Percentiles rank a stretch among this genome's conserved stretches.
These are phyloP conservation scores for Halocynthia aurantium DNA, from an alignment of 23 tunicate species.

Conservation along the genomic window DNA sequence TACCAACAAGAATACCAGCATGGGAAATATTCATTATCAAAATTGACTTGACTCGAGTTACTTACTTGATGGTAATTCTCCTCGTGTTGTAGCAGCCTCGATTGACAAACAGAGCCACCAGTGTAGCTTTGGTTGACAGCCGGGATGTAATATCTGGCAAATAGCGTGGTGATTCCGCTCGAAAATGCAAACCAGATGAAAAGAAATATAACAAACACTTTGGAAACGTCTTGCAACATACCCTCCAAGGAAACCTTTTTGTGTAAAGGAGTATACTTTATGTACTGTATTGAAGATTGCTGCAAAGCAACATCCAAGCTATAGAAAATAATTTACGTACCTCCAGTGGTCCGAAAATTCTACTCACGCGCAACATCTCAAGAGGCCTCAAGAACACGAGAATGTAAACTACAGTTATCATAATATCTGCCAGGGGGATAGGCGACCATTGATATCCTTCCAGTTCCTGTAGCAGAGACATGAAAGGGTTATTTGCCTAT, in stretches of 20 bases:
- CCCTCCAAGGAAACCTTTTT: constrained; percentile 19
- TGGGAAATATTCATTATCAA: too few species aligned
- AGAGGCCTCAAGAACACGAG: constrained; percentile 19
- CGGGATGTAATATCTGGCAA: neutral
- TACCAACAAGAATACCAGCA: too few species aligned
- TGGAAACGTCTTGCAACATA: constrained; percentile 21
- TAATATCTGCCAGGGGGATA: constrained; percentile 16
- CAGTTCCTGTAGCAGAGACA: too few species aligned
- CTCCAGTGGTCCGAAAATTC: constrained; percentile 25
- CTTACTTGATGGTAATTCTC: too few species aligned
- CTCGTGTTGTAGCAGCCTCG: too few species aligned
- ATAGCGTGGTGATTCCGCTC: constrained; percentile 23
- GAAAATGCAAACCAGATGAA: constrained; percentile 28
- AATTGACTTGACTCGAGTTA: too few species aligned
- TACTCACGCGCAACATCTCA: constrained; percentile 17
- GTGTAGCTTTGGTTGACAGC: too few species aligned
- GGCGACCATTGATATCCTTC: constrained; percentile 4
- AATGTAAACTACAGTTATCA: constrained; percentile 15
- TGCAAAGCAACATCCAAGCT: too few species aligned
- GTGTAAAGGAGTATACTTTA: neutral
- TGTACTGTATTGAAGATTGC: neutral
- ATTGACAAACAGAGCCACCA: too few species aligned
- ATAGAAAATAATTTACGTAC: neutral
- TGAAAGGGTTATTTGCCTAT: too few species aligned
- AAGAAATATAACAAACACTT: constrained; percentile 15